Conservation (phyloP, 2,888 invertebrate genomes). For the Dusona sp. region DNA sequence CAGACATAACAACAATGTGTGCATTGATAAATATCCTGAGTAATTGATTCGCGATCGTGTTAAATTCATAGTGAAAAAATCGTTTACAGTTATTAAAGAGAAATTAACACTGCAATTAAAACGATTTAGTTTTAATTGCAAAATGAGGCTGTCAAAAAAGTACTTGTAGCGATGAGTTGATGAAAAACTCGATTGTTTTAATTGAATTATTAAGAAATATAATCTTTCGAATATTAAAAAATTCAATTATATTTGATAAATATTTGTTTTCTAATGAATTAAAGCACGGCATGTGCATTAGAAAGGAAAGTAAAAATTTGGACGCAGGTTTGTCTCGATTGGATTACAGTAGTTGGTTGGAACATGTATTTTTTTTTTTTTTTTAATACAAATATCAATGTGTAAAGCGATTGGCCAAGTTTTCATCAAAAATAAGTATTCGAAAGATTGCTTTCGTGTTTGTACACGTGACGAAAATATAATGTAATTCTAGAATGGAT, state of each 20-base stretch:
- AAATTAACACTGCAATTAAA: background rate
- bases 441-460: background rate
- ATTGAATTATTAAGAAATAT: no score
- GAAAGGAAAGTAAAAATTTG: no score
- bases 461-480: slow-evolving; percentile 7
- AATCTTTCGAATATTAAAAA: no score
- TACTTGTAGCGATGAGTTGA: no score
- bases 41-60: background rate
- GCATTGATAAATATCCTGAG: background rate
- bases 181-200: no score
- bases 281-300: no score
- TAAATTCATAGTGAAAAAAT: background rate
- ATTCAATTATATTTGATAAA: no score
- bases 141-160: background rate
- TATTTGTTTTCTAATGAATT: no score
- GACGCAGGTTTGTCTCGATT: no score
- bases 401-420: background rate
- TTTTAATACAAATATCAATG: no score
- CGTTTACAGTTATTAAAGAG: background rate
- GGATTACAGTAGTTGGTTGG: no score
- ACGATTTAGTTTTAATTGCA: background rate
- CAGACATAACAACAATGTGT: background rate
- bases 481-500: slow-evolving; percentile 5
- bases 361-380: background rate
- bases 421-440: background rate